A percentile compares a stretch with the other conserved stretches of the same genome.
phyloP scores from a whole-genome alignment of 2,113 vertebrate genomes.

The Paramormyrops kingsleyae region DNA sequence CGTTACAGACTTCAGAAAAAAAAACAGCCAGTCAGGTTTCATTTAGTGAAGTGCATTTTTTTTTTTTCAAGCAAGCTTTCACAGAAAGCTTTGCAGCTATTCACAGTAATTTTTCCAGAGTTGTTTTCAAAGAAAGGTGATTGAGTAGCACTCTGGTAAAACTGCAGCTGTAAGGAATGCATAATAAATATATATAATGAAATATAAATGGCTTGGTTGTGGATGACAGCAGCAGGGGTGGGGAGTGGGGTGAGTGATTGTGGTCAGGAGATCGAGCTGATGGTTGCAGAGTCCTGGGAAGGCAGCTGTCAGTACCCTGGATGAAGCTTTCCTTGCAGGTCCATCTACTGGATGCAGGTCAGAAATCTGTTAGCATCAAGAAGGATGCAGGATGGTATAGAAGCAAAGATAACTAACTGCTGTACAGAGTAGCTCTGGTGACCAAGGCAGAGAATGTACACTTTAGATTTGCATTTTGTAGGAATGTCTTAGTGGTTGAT shows the following conservation, averaged over 20 bases:
- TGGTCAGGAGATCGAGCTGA: neutral
- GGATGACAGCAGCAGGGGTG: neutral
- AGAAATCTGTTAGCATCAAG: neutral
- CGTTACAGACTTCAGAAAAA: neutral
- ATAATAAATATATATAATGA: neutral
- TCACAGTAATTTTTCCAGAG: neutral
- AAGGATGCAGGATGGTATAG: neutral
- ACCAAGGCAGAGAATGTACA: neutral
- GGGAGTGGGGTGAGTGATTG: neutral
- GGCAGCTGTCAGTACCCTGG: neutral
- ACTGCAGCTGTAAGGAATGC: neutral
- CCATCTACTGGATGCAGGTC: neutral
- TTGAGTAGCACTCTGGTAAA: neutral
- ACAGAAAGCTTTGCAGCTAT: neutral
- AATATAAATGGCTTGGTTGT: neutral
- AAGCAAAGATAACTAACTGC: neutral
- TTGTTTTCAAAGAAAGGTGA: neutral
- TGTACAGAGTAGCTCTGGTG: neutral
- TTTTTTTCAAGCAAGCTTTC: neutral
- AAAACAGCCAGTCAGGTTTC: neutral
- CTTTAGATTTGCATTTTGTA: neutral
- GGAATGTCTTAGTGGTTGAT: neutral
- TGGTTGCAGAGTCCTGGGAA: neutral
- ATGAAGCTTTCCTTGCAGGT: neutral
- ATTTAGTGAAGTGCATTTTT: neutral